Base-by-base conservation (phyloP, 2,888 invertebrate genomes). In the Drosophila melanosoma region DNA sequence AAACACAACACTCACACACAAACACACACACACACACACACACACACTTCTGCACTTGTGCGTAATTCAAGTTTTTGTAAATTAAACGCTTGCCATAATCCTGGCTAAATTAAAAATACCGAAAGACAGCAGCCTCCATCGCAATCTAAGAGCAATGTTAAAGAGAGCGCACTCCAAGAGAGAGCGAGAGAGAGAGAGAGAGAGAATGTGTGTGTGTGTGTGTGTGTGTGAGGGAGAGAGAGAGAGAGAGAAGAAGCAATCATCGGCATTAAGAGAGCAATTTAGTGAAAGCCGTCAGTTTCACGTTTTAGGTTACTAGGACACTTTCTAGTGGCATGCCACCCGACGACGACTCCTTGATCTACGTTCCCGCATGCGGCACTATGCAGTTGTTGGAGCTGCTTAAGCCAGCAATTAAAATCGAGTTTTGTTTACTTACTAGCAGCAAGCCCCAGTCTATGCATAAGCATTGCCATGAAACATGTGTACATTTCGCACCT, bases 51-150 rank as follows among this genome's bases (percentile, higher is more conserved):
- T 20, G 23, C 40, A 54, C 20, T 17, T 33, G 38, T 40, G 61
- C 58, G 54, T 53, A 17, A 36, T 77, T 76, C 42, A 77, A 79
- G 66, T 65, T 75, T 38, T 38, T 73, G 73, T 74, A 84, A 88
- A 86, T 86, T 82, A 87, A 87, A 81, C 69, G 69, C 71, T 72
- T 58, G 70, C 74, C 74, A 82, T 87, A 85, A 89, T 85, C 85
- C 89, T 38, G 75, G 48, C 72, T 42, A 90, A 90, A 87, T 89
- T 89, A 89, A 90, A 90, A 90, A 88, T 74, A 60, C 73, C 68
- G 69, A 42, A 38, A 54, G 42, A 29, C 67, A 49, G 33, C 61
- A 58, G 26, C 26, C 29, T 33, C 59, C 29, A 32, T 12, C 8
- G 15, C 45, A 15, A 15, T 15, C 23, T 45, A 65, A 73, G 65